Base-by-base conservation (phyloP, 53 echinoderm and acorn worm species). In the Stichopus horrens region DNA sequence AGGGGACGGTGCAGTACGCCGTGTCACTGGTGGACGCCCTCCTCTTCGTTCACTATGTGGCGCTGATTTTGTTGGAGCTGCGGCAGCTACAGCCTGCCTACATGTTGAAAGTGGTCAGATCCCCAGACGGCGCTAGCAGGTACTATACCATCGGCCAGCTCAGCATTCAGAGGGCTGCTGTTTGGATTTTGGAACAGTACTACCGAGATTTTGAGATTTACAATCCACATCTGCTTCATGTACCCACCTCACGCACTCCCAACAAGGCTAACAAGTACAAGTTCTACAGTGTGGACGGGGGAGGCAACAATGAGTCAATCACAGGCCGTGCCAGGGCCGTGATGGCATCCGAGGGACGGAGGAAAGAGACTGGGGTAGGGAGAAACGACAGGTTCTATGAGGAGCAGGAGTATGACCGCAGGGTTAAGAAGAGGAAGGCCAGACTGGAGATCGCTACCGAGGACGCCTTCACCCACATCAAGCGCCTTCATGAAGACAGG, bases 331-430 rank as follows among this genome's bases (percentile, higher is more conserved):
- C 98, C 5, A 83, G 98, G 67, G 96, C 98, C 20, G 96, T 98
- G n/a, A 89, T 98, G 89, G 96, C 98, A n/a, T 93, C 96, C 7
- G 94, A 92, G 5, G 98, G 96, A 7, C 86, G 91, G 65, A 86
- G 96, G 73, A 89, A 96, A 71, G 98, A 98, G 77, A 58, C 85
- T 9, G 85, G 85, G 11, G 94, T 91, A 53, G 94, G 94, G 74
- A 91, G 95, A 56, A 98, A 98, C 63, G 98, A 98, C 79, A 89
- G 98, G 56, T 98, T 98, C 86, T 98, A 98, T 75, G 98, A 98
- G 76, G 96, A 98, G 89, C 96, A 98, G 91, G 98, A 98, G 73
- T 98, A 96, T 22, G 96, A 94, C 16, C 91, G 98, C 4, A 91
- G 98, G 63, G 94, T 98, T 18, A 95, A 94, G 91, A 98, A 98